Percentiles rank a stretch among this genome's conserved stretches.
Evolutionary conservation across 2,888 invertebrate species (phyloP).

Genomic region (Nowickia ferox): DNA sequence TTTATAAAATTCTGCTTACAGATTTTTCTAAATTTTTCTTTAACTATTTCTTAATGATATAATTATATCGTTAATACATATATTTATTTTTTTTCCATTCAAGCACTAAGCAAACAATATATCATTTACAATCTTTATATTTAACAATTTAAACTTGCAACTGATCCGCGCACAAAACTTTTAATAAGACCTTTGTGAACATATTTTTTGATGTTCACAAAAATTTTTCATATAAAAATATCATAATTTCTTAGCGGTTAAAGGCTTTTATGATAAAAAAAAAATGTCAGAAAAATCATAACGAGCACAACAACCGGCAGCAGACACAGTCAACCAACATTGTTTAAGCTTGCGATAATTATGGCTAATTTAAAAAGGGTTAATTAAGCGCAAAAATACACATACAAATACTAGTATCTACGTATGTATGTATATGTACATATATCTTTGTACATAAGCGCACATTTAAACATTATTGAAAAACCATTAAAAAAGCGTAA

Average conservation of each 20-base stretch:
- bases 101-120: slow-evolving; percentile 28
- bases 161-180: slow-evolving; percentile 63
- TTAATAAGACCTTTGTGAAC: slow-evolving; percentile 63
- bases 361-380: slow-evolving; percentile 80
- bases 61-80: slow-evolving; percentile 67
- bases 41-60: slow-evolving; percentile 62
- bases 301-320: neutral
- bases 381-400: slow-evolving; percentile 76
- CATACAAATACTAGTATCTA: neutral
- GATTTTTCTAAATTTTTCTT: slow-evolving; percentile 42
- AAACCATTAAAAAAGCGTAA: slow-evolving; percentile 36
- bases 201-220: slow-evolving; percentile 42
- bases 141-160: slow-evolving; percentile 70
- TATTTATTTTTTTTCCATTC: neutral
- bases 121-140: slow-evolving; percentile 65
- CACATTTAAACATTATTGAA: slow-evolving; percentile 36
- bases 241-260: slow-evolving; percentile 58
- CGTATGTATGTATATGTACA: no score
- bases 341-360: slow-evolving; percentile 64
- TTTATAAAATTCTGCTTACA: slow-evolving; percentile 4
- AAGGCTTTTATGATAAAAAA: slow-evolving; percentile 18
- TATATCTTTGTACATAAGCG: no score
- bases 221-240: slow-evolving; percentile 55
- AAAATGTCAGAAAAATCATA: slow-evolving; percentile 12
- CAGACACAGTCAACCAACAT: slow-evolving; percentile 10